Evolutionary conservation across 2,888 invertebrate species (phyloP).

Genomic region (Petrolisthes manimaculis): DNA sequence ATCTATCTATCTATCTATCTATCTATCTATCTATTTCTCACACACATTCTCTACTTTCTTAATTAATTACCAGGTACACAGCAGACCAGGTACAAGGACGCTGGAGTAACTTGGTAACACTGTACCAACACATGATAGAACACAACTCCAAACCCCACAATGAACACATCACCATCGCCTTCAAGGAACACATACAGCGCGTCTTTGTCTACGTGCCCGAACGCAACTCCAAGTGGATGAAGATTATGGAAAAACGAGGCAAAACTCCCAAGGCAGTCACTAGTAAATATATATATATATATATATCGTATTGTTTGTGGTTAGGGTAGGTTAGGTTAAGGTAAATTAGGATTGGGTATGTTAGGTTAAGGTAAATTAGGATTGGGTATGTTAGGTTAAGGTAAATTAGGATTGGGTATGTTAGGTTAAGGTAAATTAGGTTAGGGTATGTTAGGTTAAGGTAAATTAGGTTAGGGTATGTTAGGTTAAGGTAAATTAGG

Average conservation of each 20-base stretch:
- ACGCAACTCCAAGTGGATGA: conserved; percentile 52
- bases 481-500: too few species aligned
- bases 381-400: neutral
- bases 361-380: too few species aligned
- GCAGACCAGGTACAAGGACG: conserved; percentile 56
- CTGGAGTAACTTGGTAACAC: conserved; percentile 48
- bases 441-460: neutral
- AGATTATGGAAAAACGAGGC: conserved; percentile 56
- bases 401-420: neutral
- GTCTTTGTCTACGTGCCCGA: conserved; percentile 51
- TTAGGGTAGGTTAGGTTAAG: neutral
- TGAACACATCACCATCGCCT: conserved; percentile 48
- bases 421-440: neutral
- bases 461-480: too few species aligned
- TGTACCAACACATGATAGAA: conserved; percentile 52
- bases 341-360: neutral
- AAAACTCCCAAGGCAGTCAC: conserved; percentile 35
- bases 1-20: too few species aligned
- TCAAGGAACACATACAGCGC: conserved; percentile 42
- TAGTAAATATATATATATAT: conserved; percentile 16
- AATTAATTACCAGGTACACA: conserved; percentile 29
- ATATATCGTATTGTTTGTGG: neutral
- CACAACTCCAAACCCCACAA: conserved; percentile 49
- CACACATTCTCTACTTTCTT: neutral
- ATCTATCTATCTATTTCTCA: too few species aligned